A percentile compares a stretch with the other conserved stretches of the same genome.
Conservation (phyloP, 2,113 vertebrate genomes). For the Chlorodrepanis virens region DNA sequence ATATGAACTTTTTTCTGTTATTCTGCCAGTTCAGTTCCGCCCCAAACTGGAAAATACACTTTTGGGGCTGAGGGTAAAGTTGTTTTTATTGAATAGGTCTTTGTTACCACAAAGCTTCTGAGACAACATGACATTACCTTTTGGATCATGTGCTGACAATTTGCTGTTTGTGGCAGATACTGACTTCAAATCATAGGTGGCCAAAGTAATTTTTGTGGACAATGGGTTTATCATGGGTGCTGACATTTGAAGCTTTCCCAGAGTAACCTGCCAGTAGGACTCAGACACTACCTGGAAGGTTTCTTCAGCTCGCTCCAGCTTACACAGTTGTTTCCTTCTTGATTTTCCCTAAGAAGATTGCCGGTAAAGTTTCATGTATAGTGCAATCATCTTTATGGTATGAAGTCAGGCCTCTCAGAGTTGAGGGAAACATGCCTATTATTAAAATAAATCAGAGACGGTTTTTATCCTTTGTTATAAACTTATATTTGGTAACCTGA, state of each 20-base stretch:
- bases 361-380: not conserved
- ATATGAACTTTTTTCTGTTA: constrained; percentile 11
- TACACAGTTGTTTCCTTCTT: not conserved
- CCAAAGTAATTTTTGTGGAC: constrained; percentile 8
- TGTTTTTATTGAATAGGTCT: constrained; percentile 39
- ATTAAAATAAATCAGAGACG: not conserved
- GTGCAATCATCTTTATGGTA: not conserved
- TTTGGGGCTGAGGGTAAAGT: not conserved
- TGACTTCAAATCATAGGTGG: not conserved
- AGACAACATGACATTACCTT: constrained; percentile 45
- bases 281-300: not conserved
- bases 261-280: not conserved
- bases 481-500: not conserved
- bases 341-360: not conserved
- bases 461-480: not conserved
- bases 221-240: not conserved
- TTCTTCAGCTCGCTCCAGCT: not conserved
- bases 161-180: constrained; percentile 14
- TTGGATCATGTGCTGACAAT: constrained; percentile 21
- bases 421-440: not conserved
- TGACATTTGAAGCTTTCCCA: constrained; percentile 22
- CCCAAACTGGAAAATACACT: constrained; percentile 29
- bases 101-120: constrained; percentile 36
- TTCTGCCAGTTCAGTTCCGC: constrained; percentile 24
- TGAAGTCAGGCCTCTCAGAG: not conserved